These are phyloP conservation scores for Hipparchia sbordonii DNA, from an alignment of 2,888 invertebrate species.

Conservation along the genomic window DNA sequence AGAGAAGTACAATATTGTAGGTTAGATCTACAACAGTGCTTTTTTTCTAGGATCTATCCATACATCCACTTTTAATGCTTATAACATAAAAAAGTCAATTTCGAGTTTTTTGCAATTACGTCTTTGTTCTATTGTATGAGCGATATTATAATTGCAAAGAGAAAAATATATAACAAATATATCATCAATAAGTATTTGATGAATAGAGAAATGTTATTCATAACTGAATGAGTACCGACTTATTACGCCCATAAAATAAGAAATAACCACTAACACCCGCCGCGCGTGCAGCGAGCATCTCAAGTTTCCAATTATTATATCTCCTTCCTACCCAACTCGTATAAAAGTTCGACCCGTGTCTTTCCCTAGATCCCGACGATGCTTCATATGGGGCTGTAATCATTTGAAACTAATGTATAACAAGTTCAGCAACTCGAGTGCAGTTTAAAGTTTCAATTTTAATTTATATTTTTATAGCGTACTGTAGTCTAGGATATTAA, in stretches of 20 bases:
- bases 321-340: slow-evolving; percentile 74
- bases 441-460: slow-evolving; percentile 27
- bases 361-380: slow-evolving; percentile 52
- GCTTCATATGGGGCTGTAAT: slow-evolving; percentile 49
- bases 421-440: slow-evolving; percentile 29
- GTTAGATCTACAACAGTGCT: too few relatives aligned
- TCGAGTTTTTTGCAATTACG: too few relatives aligned
- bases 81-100: too few relatives aligned
- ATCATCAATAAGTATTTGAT: slow-evolving; percentile 7
- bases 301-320: slow-evolving; percentile 79
- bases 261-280: slow-evolving; percentile 59
- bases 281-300: slow-evolving; percentile 60
- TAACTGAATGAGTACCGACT: slow-evolving; percentile 30
- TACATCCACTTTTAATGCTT: too few relatives aligned
- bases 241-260: slow-evolving; percentile 55
- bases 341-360: slow-evolving; percentile 76
- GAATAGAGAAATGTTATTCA: slow-evolving; percentile 32
- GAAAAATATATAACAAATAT: neutral
- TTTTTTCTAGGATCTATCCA: too few relatives aligned
- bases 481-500: neutral
- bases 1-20: too few relatives aligned
- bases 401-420: slow-evolving; percentile 50
- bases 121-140: too few relatives aligned
- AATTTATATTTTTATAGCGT: slow-evolving; percentile 27
- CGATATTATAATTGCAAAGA: too few relatives aligned